Evolutionary conservation across 2,113 vertebrate species (phyloP).

Genomic region (Anser brachyrhynchus): DNA sequence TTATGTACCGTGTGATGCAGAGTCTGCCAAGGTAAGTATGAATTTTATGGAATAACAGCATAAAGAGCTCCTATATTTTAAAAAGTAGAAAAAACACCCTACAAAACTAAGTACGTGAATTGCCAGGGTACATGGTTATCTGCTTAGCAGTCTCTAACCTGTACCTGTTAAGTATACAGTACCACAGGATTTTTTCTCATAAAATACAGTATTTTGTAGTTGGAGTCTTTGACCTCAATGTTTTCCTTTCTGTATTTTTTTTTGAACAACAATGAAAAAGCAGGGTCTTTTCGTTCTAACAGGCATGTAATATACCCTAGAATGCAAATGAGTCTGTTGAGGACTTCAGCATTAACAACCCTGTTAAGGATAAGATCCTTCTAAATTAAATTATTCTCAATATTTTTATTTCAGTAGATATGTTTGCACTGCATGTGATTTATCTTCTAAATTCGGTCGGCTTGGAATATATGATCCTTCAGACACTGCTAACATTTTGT

Average conservation of each 20-base stretch:
- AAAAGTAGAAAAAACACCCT: neutral
- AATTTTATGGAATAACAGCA: constrained; percentile 78
- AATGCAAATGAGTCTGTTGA: neutral
- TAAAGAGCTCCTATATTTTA: constrained; percentile 45
- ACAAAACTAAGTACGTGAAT: neutral
- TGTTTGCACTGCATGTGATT: neutral
- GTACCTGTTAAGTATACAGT: neutral
- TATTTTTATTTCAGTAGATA: neutral
- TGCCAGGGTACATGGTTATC: neutral
- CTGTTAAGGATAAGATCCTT: neutral
- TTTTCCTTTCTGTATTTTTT: neutral
- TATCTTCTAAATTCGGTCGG: neutral
- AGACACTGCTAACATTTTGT: neutral
- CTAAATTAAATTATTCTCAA: neutral
- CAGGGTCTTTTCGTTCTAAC: neutral
- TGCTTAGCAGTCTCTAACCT: neutral
- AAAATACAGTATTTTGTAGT: neutral
- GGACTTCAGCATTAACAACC: neutral
- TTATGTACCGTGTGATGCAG: constrained; percentile 82
- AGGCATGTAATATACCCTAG: neutral
- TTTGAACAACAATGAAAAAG: neutral
- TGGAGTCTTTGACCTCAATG: neutral
- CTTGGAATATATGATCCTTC: neutral
- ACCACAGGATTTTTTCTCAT: constrained; percentile 2
- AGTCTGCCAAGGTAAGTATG: constrained; percentile 82